A percentile compares a stretch with the other conserved stretches of the same genome.
Evolutionary conservation across 2,888 invertebrate genomes (phyloP).

Genomic region (Scaptomyza reducta): DNA sequence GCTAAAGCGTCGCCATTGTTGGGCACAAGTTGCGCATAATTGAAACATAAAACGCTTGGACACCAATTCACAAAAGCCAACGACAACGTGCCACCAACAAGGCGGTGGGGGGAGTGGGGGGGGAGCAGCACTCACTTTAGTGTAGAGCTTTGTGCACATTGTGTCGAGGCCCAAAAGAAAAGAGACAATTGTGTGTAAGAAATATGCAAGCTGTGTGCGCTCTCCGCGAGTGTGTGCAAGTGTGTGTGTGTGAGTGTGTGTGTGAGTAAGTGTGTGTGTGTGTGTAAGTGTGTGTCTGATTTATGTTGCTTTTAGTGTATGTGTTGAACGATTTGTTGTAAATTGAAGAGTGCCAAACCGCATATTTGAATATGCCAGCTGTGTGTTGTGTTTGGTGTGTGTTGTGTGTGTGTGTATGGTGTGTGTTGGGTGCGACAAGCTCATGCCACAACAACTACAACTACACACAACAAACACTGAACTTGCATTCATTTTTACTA

Average conservation of each 20-base stretch:
- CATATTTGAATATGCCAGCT: slow-evolving; percentile 71
- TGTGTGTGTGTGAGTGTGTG: slow-evolving; percentile 37
- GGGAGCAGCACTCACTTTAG: background rate
- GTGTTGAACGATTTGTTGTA: slow-evolving; percentile 68
- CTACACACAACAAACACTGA: slow-evolving; percentile 7
- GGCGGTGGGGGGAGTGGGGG: background rate
- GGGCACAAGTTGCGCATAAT: slow-evolving; percentile 78
- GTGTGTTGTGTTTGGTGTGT: slow-evolving; percentile 12
- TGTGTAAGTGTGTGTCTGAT: slow-evolving; percentile 39
- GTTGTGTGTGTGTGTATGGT: slow-evolving; percentile 1
- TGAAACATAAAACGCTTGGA: slow-evolving; percentile 79
- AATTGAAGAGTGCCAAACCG: slow-evolving; percentile 77
- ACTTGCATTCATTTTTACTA: no score
- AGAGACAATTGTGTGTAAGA: slow-evolving; percentile 76
- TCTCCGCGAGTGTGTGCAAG: slow-evolving; percentile 6
- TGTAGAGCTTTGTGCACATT: slow-evolving; percentile 58
- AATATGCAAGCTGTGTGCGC: slow-evolving; percentile 58
- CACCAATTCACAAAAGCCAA: slow-evolving; percentile 79
- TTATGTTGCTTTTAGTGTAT: slow-evolving; percentile 49
- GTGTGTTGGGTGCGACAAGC: slow-evolving; percentile 17
- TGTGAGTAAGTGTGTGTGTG: slow-evolving; percentile 11
- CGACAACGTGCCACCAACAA: slow-evolving; percentile 13
- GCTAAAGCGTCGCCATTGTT: slow-evolving; percentile 66
- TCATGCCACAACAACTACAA: slow-evolving; percentile 36
- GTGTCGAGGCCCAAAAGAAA: slow-evolving; percentile 67